A percentile compares a stretch with the other conserved stretches of the same genome.
Evolutionary conservation across 2,797 vertebrate genomes (phyloP).

Genomic region (Gymnopithys bicolor): DNA sequence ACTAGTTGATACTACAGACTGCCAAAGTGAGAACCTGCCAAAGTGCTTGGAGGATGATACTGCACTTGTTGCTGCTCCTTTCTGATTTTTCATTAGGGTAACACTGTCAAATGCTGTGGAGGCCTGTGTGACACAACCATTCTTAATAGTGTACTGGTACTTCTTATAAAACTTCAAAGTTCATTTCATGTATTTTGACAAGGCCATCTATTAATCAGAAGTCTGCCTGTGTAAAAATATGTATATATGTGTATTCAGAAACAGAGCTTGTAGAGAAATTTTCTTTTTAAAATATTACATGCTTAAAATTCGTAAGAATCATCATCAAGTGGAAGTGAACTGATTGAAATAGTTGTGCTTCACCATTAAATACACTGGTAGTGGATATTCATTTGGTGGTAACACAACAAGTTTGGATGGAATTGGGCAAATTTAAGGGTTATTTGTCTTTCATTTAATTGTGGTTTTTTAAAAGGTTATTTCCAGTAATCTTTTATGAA

Average conservation of each 20-base stretch:
- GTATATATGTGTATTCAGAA: background rate
- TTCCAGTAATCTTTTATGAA: background rate
- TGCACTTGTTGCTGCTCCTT: background rate
- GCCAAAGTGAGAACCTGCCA: background rate
- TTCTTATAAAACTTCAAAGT: conserved; percentile 33
- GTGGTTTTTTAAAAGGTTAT: background rate
- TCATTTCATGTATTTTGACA: background rate
- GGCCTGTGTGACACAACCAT: background rate
- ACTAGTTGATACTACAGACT: background rate
- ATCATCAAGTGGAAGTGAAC: background rate
- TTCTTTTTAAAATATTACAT: background rate
- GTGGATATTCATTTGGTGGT: background rate
- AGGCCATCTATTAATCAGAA: background rate
- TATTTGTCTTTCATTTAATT: background rate
- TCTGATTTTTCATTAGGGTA: background rate
- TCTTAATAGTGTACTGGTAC: background rate
- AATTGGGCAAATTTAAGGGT: background rate
- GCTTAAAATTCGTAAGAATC: background rate
- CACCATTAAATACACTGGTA: background rate
- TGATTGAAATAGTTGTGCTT: background rate
- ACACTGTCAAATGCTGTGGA: background rate
- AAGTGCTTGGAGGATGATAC: background rate
- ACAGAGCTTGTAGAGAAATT: background rate
- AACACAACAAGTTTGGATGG: background rate
- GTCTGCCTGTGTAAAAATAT: background rate